Conservation (phyloP, 2,888 invertebrate genomes). For the Dendrolimus houi region DNA sequence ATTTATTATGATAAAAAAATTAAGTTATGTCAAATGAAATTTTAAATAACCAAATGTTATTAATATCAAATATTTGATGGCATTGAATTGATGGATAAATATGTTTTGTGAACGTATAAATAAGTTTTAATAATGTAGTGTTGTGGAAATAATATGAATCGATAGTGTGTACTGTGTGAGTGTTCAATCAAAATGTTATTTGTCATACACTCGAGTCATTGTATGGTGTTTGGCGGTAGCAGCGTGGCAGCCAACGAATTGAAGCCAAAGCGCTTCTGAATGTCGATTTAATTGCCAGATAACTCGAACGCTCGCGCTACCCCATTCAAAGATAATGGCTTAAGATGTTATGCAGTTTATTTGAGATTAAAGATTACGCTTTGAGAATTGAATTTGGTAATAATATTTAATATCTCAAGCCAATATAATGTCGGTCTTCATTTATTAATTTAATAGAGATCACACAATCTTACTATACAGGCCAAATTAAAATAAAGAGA, state of each 20-base stretch:
- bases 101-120: not conserved
- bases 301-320: slow-evolving; percentile 60
- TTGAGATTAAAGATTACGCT: slow-evolving; percentile 47
- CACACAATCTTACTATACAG: too few relatives aligned
- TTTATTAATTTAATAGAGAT: too few relatives aligned
- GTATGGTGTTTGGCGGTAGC: slow-evolving; percentile 63
- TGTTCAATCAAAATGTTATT: slow-evolving; percentile 72
- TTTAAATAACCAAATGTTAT: not conserved
- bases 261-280: slow-evolving; percentile 69
- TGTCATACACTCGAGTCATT: slow-evolving; percentile 71
- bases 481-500: too few relatives aligned
- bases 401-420: not conserved
- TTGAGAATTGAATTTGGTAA: slow-evolving; percentile 5
- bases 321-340: slow-evolving; percentile 68
- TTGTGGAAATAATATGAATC: not conserved
- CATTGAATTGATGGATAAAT: not conserved
- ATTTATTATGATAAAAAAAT: not conserved
- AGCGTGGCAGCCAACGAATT: slow-evolving; percentile 61
- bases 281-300: slow-evolving; percentile 76
- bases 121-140: not conserved
- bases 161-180: slow-evolving; percentile 24
- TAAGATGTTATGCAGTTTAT: slow-evolving; percentile 63
- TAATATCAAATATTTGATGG: not conserved
- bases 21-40: not conserved
- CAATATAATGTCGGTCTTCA: not conserved